Evolutionary conservation across 2,888 invertebrate species (phyloP).

Genomic region (Coenonympha glycerion): DNA sequence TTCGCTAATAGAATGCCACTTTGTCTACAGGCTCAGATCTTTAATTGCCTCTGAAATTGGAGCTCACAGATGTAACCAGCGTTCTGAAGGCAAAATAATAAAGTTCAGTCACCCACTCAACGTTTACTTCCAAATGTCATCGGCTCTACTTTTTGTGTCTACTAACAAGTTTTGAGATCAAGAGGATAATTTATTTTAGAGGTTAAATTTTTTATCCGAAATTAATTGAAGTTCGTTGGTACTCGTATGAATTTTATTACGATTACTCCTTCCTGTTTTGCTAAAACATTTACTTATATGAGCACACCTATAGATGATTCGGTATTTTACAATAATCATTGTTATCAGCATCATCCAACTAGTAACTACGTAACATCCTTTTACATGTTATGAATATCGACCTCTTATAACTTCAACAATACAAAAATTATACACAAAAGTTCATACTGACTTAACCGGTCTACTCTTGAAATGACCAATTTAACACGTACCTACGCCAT

Average conservation of each 20-base stretch:
- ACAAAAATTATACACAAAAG: too few relatives aligned
- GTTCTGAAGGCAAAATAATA: conserved; percentile 9
- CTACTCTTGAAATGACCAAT: too few relatives aligned
- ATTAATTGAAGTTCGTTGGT: conserved; percentile 21
- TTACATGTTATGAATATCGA: too few relatives aligned
- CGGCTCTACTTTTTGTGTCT: conserved; percentile 34
- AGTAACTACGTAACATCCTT: too few relatives aligned
- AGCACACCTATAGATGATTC: too few relatives aligned
- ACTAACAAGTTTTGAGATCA: conserved; percentile 24
- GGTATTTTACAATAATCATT: too few relatives aligned
- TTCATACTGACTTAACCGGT: too few relatives aligned
- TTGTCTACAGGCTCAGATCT: too few relatives aligned
- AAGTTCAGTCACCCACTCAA: conserved; percentile 24
- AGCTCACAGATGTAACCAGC: neutral
- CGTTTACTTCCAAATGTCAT: conserved; percentile 36
- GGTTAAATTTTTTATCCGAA: conserved; percentile 28
- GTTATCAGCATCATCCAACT: too few relatives aligned
- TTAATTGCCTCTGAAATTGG: neutral
- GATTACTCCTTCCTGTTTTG: conserved; percentile 27
- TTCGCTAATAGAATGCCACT: too few relatives aligned
- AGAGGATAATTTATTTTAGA: conserved; percentile 31
- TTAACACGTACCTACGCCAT: too few relatives aligned
- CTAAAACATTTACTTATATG: neutral
- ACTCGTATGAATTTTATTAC: conserved; percentile 23
- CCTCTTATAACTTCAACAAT: too few relatives aligned